phyloP scores from a whole-genome alignment of 2,113 vertebrate species.

The Prunella fulvescens region DNA sequence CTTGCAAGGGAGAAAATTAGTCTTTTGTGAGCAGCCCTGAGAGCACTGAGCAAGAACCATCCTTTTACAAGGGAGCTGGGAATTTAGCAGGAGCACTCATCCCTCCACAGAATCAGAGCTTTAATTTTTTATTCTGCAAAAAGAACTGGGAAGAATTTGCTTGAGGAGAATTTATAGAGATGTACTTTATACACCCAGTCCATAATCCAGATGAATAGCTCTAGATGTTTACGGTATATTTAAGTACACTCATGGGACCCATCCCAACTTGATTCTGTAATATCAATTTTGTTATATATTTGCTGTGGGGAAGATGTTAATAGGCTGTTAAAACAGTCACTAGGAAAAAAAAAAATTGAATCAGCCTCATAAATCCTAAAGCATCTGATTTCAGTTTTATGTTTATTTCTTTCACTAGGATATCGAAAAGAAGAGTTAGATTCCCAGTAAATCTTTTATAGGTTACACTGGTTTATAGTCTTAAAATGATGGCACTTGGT shows the following conservation, averaged over 20 bases:
- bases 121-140: slow-evolving; percentile 33
- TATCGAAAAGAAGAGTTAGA: slow-evolving; percentile 24
- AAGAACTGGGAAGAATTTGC: not conserved
- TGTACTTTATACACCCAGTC: slow-evolving; percentile 38
- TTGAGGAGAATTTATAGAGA: slow-evolving; percentile 7
- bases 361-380: slow-evolving; percentile 51
- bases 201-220: slow-evolving; percentile 45
- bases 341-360: not conserved
- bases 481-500: slow-evolving; percentile 20
- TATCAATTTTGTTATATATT: slow-evolving; percentile 50
- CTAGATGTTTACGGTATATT: slow-evolving; percentile 32
- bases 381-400: slow-evolving; percentile 43
- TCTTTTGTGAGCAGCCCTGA: slow-evolving; percentile 37
- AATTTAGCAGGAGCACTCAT: not conserved
- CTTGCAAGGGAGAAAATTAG: slow-evolving; percentile 2
- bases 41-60: slow-evolving; percentile 11
- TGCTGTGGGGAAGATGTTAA: slow-evolving; percentile 65
- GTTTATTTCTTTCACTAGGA: slow-evolving; percentile 12
- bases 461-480: slow-evolving; percentile 24
- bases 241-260: slow-evolving; percentile 47
- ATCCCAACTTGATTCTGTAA: slow-evolving; percentile 51
- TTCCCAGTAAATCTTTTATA: slow-evolving; percentile 48
- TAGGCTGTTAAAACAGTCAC: slow-evolving; percentile 55
- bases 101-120: not conserved
- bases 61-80: slow-evolving; percentile 9